Evolutionary conservation across 2,888 invertebrate genomes (phyloP).

Genomic region (Troides helena): DNA sequence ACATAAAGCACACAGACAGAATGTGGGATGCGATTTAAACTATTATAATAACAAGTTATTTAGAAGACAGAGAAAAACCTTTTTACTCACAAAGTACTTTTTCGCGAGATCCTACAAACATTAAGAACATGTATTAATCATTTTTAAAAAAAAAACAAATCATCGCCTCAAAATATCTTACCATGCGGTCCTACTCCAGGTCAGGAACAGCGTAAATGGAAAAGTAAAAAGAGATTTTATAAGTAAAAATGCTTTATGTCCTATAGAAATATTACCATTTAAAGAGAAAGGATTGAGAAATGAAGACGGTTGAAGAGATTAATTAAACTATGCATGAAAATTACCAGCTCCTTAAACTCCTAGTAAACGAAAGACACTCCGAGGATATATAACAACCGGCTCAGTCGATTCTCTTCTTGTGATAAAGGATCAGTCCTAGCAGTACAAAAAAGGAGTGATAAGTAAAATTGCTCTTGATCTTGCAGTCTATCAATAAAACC

Average conservation of each 20-base stretch:
- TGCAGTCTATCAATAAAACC: no score
- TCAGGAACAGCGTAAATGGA: slow-evolving; percentile 38
- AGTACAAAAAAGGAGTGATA: no score
- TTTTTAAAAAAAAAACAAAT: slow-evolving; percentile 2
- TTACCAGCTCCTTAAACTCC: no score
- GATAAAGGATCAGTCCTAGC: no score
- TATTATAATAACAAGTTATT: background rate
- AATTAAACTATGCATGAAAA: no score
- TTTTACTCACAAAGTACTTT: slow-evolving; percentile 62
- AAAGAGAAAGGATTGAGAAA: no score
- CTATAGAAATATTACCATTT: no score
- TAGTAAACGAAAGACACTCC: no score
- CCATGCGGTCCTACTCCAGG: slow-evolving; percentile 62
- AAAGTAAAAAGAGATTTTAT: slow-evolving; percentile 22
- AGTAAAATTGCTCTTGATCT: no score
- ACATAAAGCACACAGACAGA: background rate
- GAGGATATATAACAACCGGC: no score
- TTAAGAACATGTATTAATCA: slow-evolving; percentile 43
- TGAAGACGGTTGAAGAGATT: no score
- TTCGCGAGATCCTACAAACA: slow-evolving; percentile 73
- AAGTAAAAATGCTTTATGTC: background rate
- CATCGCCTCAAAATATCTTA: slow-evolving; percentile 42
- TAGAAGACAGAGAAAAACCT: slow-evolving; percentile 7
- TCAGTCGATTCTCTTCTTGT: no score
- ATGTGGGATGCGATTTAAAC: background rate